These are phyloP conservation scores for Odontocerum albicorne DNA, from an alignment of 2,888 invertebrate species.

Conservation along the genomic window DNA sequence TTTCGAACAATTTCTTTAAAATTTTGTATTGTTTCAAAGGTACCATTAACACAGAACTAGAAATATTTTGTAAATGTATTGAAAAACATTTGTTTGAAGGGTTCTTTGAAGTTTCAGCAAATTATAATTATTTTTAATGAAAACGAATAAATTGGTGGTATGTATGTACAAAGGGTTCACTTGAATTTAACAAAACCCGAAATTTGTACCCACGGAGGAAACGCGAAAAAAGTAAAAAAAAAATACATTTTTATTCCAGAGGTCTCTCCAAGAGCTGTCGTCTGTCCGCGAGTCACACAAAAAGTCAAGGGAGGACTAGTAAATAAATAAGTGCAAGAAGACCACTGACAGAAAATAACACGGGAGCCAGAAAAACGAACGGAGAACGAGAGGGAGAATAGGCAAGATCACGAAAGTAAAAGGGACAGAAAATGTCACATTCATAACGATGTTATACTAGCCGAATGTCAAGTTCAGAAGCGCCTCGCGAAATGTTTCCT, in stretches of 20 bases:
- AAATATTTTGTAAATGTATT: too few species aligned
- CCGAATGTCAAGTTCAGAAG: conserved; percentile 6
- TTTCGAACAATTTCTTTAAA: too few species aligned
- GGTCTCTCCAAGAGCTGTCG: too few species aligned
- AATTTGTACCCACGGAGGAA: background rate
- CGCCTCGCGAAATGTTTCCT: conserved; percentile 1
- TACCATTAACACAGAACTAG: too few species aligned
- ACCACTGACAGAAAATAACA: conserved; percentile 23
- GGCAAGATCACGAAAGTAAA: conserved; percentile 1
- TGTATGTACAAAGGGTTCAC: too few species aligned
- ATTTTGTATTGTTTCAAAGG: too few species aligned
- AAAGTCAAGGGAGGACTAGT: conserved; percentile 24
- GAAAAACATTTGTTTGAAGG: too few species aligned
- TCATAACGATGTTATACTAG: conserved; percentile 31
- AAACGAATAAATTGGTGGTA: too few species aligned
- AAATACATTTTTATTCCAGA: background rate
- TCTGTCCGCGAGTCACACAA: too few species aligned
- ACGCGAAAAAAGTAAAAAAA: background rate
- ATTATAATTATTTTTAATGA: too few species aligned
- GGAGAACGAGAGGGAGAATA: conserved; percentile 19
- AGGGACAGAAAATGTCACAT: conserved; percentile 32
- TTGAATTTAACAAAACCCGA: too few species aligned
- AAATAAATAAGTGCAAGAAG: conserved; percentile 26
- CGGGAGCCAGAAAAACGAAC: conserved; percentile 23
- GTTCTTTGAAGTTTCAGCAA: too few species aligned